These are phyloP conservation scores for Atherinosoma microstoma DNA, from an alignment of 2,797 vertebrate genomes.

Conservation along the genomic window DNA sequence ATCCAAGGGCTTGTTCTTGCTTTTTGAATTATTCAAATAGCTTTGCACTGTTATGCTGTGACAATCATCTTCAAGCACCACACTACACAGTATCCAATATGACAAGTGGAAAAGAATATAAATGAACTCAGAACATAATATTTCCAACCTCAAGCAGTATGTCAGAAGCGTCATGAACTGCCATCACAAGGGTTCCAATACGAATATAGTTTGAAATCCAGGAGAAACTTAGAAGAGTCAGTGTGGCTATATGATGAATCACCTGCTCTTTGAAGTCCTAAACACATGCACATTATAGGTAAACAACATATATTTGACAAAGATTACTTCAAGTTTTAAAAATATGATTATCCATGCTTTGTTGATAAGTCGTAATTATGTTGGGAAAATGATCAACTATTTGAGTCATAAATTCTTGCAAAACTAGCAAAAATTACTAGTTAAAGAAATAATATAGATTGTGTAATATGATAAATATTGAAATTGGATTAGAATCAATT, in stretches of 20 bases:
- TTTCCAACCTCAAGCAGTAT: constrained; percentile 90
- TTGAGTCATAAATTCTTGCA: background rate
- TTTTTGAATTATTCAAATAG: no score
- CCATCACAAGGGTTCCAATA: constrained; percentile 90
- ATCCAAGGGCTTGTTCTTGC: no score
- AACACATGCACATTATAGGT: constrained; percentile 12
- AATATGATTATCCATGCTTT: background rate
- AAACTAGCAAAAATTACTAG: background rate
- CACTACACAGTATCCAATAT: no score
- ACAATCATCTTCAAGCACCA: no score
- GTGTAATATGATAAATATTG: background rate
- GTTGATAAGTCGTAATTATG: background rate
- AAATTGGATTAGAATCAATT: background rate
- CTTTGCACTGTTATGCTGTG: no score
- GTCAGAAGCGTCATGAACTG: constrained; percentile 90
- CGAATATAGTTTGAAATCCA: constrained; percentile 95
- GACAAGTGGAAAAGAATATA: no score
- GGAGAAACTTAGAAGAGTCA: constrained; percentile 90
- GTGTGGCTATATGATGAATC: constrained; percentile 91
- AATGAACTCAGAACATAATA: background rate
- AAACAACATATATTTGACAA: background rate
- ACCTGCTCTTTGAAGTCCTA: constrained; percentile 93
- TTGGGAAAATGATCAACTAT: background rate
- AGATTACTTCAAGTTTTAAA: background rate
- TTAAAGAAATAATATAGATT: no score